These are phyloP conservation scores for Hyposmocoma kahamanoa DNA, from an alignment of 1,140 invertebrate species.

Conservation along the genomic window DNA sequence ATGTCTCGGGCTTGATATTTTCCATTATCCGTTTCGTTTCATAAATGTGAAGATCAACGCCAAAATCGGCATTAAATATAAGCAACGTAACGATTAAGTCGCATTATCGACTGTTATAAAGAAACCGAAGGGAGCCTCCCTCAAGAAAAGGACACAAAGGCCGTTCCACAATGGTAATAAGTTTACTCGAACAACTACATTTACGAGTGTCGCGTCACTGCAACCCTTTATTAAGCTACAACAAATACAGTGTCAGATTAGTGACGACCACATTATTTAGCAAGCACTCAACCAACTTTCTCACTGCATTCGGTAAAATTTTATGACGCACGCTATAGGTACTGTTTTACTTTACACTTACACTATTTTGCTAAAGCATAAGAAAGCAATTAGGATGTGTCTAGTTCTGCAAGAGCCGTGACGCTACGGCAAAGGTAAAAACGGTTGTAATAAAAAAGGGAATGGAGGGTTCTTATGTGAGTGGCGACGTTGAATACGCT, in stretches of 20 bases:
- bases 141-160: too few relatives aligned
- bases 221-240: constrained; percentile 46
- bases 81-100: too few relatives aligned
- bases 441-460: constrained; percentile 10
- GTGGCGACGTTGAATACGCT: constrained; percentile 29
- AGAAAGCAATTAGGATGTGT: constrained; percentile 56
- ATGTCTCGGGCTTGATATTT: too few relatives aligned
- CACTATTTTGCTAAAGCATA: constrained; percentile 35
- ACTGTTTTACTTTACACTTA: constrained; percentile 29
- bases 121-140: too few relatives aligned
- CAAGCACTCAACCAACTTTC: constrained; percentile 15
- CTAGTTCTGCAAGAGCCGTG: constrained; percentile 30
- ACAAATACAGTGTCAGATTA: constrained; percentile 53
- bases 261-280: constrained; percentile 40
- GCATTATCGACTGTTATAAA: too few relatives aligned
- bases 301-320: background rate
- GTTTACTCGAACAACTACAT: constrained; percentile 20
- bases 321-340: constrained; percentile 22
- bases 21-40: too few relatives aligned
- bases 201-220: too few relatives aligned
- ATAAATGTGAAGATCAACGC: too few relatives aligned
- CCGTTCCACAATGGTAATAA: too few relatives aligned
- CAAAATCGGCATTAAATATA: too few relatives aligned
- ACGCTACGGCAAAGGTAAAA: too few relatives aligned
- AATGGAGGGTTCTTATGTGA: constrained; percentile 17